Conservation (phyloP, 2,888 invertebrate genomes). For the Selenia dentaria region DNA sequence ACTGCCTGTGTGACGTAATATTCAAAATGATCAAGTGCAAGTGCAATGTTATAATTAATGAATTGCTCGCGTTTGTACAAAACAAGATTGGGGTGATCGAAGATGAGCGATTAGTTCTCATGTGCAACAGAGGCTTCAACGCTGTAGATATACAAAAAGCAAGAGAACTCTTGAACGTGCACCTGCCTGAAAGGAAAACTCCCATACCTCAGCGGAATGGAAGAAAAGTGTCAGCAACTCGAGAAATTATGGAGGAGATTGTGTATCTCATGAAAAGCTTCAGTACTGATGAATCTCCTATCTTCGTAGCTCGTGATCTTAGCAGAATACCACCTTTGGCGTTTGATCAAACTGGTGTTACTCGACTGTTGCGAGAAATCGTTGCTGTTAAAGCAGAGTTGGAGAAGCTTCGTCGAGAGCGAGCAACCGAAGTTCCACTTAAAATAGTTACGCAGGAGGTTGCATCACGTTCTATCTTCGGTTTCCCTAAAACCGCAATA, state of each 20-base stretch:
- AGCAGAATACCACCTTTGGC: conserved; percentile 16
- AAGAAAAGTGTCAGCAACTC: conserved; percentile 10
- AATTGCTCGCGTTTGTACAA: conserved; percentile 22
- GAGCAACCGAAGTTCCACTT: conserved; percentile 1
- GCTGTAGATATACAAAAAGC: conserved; percentile 11
- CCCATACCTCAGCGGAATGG: conserved; percentile 3
- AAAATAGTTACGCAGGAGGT: conserved; percentile 2
- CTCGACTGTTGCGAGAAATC: conserved; percentile 12
- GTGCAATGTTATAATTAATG: conserved; percentile 18
- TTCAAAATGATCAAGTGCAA: conserved; percentile 14
- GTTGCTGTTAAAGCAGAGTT: conserved; percentile 17
- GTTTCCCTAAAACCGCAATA: conserved; percentile 8
- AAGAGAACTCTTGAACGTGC: conserved; percentile 1
- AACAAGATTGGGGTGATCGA: conserved; percentile 19
- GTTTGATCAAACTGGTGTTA: conserved; percentile 22
- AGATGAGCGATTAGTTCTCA: conserved; percentile 18
- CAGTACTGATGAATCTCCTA: conserved; percentile 1
- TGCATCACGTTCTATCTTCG: background rate
- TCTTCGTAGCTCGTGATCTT: conserved; percentile 21
- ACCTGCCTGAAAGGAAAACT: background rate
- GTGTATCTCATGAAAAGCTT: conserved; percentile 5
- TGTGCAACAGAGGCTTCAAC: conserved; percentile 15
- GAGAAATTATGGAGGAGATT: conserved; percentile 12
- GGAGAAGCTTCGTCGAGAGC: conserved; percentile 8
- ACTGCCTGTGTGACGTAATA: no score